These are phyloP conservation scores for Peromyscus attwateri DNA, from an alignment of 2,797 vertebrate species.

Conservation along the genomic window DNA sequence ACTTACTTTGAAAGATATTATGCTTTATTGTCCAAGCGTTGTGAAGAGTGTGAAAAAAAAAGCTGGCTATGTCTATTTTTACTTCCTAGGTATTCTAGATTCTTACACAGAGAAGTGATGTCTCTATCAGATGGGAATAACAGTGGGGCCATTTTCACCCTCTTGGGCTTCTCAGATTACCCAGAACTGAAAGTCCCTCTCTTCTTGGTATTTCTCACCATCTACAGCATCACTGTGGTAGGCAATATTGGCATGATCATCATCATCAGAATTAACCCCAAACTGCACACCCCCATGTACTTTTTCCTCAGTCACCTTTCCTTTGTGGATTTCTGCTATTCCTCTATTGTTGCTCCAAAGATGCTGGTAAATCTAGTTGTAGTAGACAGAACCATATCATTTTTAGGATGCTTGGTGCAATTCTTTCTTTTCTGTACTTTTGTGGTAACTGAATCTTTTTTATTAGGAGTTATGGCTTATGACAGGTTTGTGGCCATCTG, in stretches of 20 bases:
- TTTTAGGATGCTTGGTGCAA: slow-evolving; percentile 74
- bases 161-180: slow-evolving; percentile 64
- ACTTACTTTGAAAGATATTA: not conserved
- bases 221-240: slow-evolving; percentile 73
- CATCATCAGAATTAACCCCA: slow-evolving; percentile 71
- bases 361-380: slow-evolving; percentile 68
- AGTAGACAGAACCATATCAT: slow-evolving; percentile 77
- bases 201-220: slow-evolving; percentile 41
- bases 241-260: slow-evolving; percentile 80
- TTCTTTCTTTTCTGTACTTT: slow-evolving; percentile 80
- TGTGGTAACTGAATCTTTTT: slow-evolving; percentile 63
- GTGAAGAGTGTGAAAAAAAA: accelerated
- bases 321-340: slow-evolving; percentile 81
- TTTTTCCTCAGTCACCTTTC: slow-evolving; percentile 83
- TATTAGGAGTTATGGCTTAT: slow-evolving; percentile 69
- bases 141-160: slow-evolving; percentile 27
- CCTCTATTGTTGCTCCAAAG: slow-evolving; percentile 75
- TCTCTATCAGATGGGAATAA: not conserved
- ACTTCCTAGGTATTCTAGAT: not conserved
- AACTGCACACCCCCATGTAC: slow-evolving; percentile 82
- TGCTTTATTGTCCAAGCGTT: not conserved
- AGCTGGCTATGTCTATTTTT: not conserved
- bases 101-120: slow-evolving; percentile 28
- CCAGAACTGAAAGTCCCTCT: slow-evolving; percentile 22
- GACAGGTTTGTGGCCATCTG: slow-evolving; percentile 82